Percentiles rank a stretch among this genome's conserved stretches.
Evolutionary conservation across 1,140 invertebrate genomes (phyloP).

Genomic region (Oedothorax gibbosus): DNA sequence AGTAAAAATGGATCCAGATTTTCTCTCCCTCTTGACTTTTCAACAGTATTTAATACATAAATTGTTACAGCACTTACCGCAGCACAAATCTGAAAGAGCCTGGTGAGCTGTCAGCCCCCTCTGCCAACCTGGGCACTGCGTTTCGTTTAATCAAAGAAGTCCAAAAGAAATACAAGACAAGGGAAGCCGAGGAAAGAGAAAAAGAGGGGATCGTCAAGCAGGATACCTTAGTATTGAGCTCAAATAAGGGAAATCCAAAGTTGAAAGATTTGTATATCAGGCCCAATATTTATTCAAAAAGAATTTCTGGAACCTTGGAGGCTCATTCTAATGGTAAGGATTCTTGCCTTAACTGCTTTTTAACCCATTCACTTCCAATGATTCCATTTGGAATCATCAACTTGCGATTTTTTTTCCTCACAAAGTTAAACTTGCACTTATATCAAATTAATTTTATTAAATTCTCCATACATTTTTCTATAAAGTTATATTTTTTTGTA

Average conservation of each 20-base stretch:
- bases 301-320: conserved; percentile 91
- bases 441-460: too few relatives aligned
- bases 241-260: conserved; percentile 98
- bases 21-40: neutral
- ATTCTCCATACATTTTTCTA: too few relatives aligned
- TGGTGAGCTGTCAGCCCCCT: conserved; percentile 94
- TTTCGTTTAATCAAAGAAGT: conserved; percentile 99
- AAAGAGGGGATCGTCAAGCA: conserved; percentile 98
- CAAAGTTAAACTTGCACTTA: too few relatives aligned
- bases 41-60: neutral
- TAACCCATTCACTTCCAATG: too few relatives aligned
- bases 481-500: too few relatives aligned
- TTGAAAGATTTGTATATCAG: conserved; percentile 98
- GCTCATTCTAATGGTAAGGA: conserved; percentile 92
- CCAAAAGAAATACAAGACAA: conserved; percentile 97
- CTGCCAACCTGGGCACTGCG: conserved; percentile 95
- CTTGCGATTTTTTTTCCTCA: too few relatives aligned
- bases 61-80: conserved; percentile 86
- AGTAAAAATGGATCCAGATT: too few relatives aligned
- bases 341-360: neutral
- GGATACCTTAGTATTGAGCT: conserved; percentile 94
- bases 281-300: conserved; percentile 94
- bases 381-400: too few relatives aligned
- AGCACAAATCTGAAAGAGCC: conserved; percentile 98
- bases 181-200: conserved; percentile 98